Base-by-base conservation (phyloP, 2,888 invertebrate species). In the Amaurobius ferox region DNA sequence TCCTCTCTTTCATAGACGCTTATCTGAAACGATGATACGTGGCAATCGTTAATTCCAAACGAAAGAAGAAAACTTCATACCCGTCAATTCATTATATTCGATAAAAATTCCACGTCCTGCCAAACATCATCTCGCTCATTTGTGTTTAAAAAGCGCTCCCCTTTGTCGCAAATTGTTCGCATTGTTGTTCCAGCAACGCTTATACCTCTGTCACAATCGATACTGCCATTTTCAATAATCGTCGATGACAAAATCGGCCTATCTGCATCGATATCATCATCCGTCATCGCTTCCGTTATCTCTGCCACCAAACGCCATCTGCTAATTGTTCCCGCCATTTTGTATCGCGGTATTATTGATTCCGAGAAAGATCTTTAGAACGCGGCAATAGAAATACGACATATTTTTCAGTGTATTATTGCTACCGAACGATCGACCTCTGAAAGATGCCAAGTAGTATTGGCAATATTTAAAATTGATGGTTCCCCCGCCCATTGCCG, bases 211-310 rank as follows among this genome's bases (percentile, higher is more conserved):
- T 30, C 16, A 26, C 73, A 44, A 73, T 76, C 81, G 81, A 81
- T 81, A 81, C 13, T 19, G 16, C 13, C 66, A 28, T 19, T 67
- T 68, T 76, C 81, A 81, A 81, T 76, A 81, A 74, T 70, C 44
- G 55, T 66, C 64, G 83, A 77, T 85, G 77, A 85, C 83, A 85
- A 85, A 72, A 85, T 77, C 55, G 77, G 29, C 71, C 23, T 77
- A 85, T 85, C 83, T 72, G 16, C 44, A 78, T 77, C 81, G 81
- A 83, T 83, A 83, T 83, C 77, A 77, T 77, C 83, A 77, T 85
- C 83, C 26, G 83, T 77, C 77, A 85, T 66, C 39, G 30, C 6
- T 35, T 68, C 32, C 48, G 73, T 74, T 81, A 81, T 81, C 80
- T 73, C 55, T 55, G 64, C 64, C 29, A 64, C 0, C n/a, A 29